Evolutionary conservation across 2,888 invertebrate genomes (phyloP), one percentile per base, ranked within the genome.

Genomic region (Leptura quadrifasciata): DNA sequence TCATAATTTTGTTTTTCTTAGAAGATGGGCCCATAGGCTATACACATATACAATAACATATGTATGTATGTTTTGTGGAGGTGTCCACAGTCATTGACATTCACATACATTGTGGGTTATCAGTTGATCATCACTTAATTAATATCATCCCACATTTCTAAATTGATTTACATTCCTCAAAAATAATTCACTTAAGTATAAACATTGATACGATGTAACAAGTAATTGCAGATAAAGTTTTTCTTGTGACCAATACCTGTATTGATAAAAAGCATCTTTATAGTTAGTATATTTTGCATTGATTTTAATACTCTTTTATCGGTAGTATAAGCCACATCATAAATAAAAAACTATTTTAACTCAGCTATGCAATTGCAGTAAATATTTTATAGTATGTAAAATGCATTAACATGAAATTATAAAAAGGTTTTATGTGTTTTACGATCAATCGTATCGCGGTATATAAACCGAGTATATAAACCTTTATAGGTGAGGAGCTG

Each of bases 391-490:
- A 74, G 74, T 74, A 74, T 69, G 74, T 74, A 63, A 63, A 71
- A 74, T 76, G 76, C 76, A 79, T 76, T 78, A 78, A 78, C 74
- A 72, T 76, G 69, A 76, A 77, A 79, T 79, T 77, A 74, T 77
- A 77, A 77, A 79, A 77, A 69, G 47, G 74, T 74, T 74, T 74
- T 74, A 74, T 68, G 63, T 67, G 77, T 77, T 77, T 78, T 76
- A 80, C 78, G 79, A 76, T 80, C 78, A 76, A 79, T 77, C 74
- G 65, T 67, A 61, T 67, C 67, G 47, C 24, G 58, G 67, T 60
- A 52, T 71, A 71, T 71, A 71, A 71, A 71, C 39, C 61, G 52
- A 31, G 61, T 18, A 20, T 61, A 52, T 71, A 52, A 61, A 71
- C 21, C 52, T 60, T 71, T 71, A 71, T 71, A 61, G 61, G 39